These are phyloP conservation scores for Caenorhabditis sp. DNA, from an alignment of 2,888 invertebrate species.

Conservation along the genomic window DNA sequence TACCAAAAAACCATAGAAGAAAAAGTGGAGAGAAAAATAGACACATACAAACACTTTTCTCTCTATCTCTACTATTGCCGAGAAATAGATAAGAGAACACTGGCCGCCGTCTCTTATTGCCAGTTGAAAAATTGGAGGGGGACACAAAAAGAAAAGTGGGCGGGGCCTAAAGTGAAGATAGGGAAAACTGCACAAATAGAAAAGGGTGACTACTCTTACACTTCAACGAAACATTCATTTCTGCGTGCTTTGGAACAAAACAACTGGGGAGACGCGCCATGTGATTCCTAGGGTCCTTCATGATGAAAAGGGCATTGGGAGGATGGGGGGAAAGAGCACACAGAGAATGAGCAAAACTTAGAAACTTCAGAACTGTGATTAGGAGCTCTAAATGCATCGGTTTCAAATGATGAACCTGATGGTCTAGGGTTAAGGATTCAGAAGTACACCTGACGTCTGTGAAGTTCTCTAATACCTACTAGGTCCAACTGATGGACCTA, in stretches of 20 bases:
- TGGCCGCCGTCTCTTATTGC: too few species aligned
- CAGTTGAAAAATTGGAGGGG: constrained; percentile 14
- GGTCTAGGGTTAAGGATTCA: too few species aligned
- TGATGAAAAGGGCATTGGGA: background rate
- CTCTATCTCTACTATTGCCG: background rate
- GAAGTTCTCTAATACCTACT: too few species aligned
- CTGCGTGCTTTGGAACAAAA: constrained; percentile 11
- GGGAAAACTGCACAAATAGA: constrained; percentile 27
- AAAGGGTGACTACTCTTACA: background rate
- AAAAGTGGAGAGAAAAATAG: constrained; percentile 14
- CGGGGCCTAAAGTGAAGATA: constrained; percentile 7
- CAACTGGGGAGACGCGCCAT: background rate
- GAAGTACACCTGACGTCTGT: too few species aligned
- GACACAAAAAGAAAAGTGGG: constrained; percentile 20
- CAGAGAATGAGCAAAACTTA: too few species aligned
- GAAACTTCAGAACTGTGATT: too few species aligned
- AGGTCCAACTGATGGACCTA: too few species aligned
- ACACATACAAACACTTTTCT: constrained; percentile 38
- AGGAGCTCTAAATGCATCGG: too few species aligned
- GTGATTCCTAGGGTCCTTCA: background rate
- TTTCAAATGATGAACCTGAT: too few species aligned
- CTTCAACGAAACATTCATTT: constrained; percentile 48
- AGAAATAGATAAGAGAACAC: constrained; percentile 52
- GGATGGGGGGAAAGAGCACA: too few species aligned
- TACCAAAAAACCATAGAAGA: background rate